Percentiles rank a stretch among this genome's conserved stretches.
Conservation (phyloP, 2,113 vertebrate genomes). For the Lepus americanus region DNA sequence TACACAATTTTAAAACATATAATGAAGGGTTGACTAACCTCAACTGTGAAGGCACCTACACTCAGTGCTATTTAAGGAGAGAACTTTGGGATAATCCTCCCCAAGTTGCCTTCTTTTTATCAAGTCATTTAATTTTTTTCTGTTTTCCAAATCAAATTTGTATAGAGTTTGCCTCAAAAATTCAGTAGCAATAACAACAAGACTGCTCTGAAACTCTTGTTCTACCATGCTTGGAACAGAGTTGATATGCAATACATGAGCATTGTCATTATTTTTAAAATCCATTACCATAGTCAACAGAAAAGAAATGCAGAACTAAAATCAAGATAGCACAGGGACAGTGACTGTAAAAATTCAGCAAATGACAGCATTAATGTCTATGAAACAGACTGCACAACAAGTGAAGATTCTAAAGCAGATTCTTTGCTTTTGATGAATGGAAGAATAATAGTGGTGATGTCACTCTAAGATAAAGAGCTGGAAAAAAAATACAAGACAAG, state of each 20-base stretch:
- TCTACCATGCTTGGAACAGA: not conserved
- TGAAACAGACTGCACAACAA: not conserved
- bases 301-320: slow-evolving; percentile 33
- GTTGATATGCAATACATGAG: not conserved
- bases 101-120: slow-evolving; percentile 17
- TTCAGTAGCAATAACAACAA: not conserved
- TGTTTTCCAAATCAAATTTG: slow-evolving; percentile 37
- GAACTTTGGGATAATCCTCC: not conserved
- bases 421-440: not conserved
- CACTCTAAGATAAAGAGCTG: not conserved
- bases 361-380: not conserved
- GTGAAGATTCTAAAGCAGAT: not conserved
- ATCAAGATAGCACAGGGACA: not conserved
- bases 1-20: too few relatives aligned
- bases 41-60: not conserved
- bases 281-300: not conserved
- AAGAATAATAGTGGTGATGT: not conserved
- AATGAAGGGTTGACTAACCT: not conserved
- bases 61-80: not conserved
- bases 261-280: not conserved
- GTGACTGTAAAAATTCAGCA: not conserved
- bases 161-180: not conserved
- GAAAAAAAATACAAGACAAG: not conserved
- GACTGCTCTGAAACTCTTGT: not conserved
- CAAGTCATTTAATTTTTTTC: not conserved